Evolutionary conservation across 2,113 vertebrate species (phyloP).

Genomic region (Okapia johnstoni): DNA sequence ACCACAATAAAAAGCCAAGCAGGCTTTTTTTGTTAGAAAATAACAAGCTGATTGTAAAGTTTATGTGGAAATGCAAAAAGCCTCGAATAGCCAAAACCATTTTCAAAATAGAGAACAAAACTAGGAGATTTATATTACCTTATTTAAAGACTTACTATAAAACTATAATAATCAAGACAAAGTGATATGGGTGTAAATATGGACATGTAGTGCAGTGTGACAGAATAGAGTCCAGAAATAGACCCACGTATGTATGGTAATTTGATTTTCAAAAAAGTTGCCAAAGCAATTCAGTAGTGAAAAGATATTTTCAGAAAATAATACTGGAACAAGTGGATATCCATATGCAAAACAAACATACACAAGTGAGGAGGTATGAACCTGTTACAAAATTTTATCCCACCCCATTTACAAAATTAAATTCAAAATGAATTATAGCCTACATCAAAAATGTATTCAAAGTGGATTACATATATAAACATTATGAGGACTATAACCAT

Average conservation of each 20-base stretch:
- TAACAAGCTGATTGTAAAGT: not conserved
- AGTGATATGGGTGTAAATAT: not conserved
- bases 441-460: constrained; percentile 10
- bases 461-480: not conserved
- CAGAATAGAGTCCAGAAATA: not conserved
- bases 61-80: not conserved
- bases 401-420: constrained; percentile 3
- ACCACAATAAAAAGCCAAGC: not conserved
- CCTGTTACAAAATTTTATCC: not conserved
- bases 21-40: not conserved
- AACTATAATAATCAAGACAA: not conserved
- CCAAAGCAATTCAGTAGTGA: not conserved
- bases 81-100: not conserved
- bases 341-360: not conserved
- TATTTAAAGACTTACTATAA: constrained; percentile 23
- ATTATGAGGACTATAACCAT: not conserved
- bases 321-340: not conserved
- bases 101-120: not conserved
- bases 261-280: constrained; percentile 11
- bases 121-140: not conserved
- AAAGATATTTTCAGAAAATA: not conserved
- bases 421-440: not conserved
- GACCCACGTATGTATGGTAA: not conserved
- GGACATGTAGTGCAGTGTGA: not conserved
- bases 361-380: not conserved